Base-by-base conservation (phyloP, 1,140 invertebrate species). In the Pseudomyrmex cubaensis region DNA sequence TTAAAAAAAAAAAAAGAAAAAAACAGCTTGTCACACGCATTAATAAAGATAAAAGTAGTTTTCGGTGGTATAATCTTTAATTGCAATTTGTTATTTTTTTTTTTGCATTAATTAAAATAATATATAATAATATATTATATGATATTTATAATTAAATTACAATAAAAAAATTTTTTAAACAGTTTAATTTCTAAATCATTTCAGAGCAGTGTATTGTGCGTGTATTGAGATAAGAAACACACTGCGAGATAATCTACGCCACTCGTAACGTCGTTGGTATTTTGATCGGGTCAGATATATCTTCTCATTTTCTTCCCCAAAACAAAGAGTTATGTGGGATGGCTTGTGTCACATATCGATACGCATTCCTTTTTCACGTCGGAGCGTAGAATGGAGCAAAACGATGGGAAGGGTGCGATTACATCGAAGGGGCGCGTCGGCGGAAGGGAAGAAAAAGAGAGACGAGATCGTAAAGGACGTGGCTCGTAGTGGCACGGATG, bases 371-470 rank as follows among this genome's bases (percentile, higher is more conserved):
- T 57, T 87, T 62, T 35, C 35, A 35, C 35, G 15, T 50, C 61
- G 50, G 61, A 57, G 48, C 69, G 10, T 0, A 7, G 64, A 56
- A 13, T 67, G 80, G 82, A 67, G 56, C 67, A 69, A 66, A 52
- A 74, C 84, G 67, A 74, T 82, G n/a, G 66, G 69, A 83, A 82
- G 85, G 69, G 72, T 57, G 72, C 35, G 52, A 59, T 56, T 46
- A 46, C 75, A 50, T 22, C 13, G 20, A 59, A 2, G 9, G 44
- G 17, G 10, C 57, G 52, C 52, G 52, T 56, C 22, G 20, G 44
- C 17, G 35, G 12, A 56, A 46, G 64, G 15, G n/a, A 15, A 15
- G 10, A 59, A 54, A 44, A 59, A 72, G 25, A 67, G 22, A 73
- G 74, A 72, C 63, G 48, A 80, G 56, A 61, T 17, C 56, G 56